phyloP scores from a whole-genome alignment of 2,113 vertebrate species.

The Propithecus coquereli region DNA sequence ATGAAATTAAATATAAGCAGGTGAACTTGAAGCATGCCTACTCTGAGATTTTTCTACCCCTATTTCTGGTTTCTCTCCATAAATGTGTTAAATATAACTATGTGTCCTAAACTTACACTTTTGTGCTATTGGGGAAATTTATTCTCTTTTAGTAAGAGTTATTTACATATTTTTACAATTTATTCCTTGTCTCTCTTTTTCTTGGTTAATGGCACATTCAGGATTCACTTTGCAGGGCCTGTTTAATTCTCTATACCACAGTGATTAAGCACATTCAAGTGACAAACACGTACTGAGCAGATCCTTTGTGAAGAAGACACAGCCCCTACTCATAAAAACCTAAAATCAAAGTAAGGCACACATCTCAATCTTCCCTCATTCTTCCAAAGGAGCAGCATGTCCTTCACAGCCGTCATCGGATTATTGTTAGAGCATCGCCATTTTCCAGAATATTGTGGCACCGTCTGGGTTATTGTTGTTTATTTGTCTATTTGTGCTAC shows the following conservation, averaged over 20 bases:
- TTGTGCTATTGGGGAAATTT: not conserved
- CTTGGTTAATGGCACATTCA: constrained; percentile 3
- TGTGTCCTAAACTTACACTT: not conserved
- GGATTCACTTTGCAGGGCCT: not conserved
- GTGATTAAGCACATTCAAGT: not conserved
- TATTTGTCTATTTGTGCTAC: not conserved
- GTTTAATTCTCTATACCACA: not conserved
- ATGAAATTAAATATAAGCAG: not conserved
- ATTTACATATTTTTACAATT: constrained; percentile 24
- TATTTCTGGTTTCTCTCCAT: not conserved
- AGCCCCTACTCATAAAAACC: not conserved
- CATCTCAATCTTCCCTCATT: not conserved
- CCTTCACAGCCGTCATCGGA: rapidly evolving
- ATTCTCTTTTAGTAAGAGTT: not conserved
- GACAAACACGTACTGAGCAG: not conserved
- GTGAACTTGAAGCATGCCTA: not conserved
- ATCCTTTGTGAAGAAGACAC: not conserved
- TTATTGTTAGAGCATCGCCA: not conserved
- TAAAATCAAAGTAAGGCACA: not conserved
- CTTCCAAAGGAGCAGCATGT: not conserved
- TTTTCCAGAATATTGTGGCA: not conserved
- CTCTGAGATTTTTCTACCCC: not conserved
- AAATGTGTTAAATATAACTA: not conserved
- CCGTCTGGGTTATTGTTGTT: not conserved
- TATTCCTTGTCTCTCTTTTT: not conserved